Conservation (phyloP, 2,113 vertebrate genomes). For the Edolisoma coerulescens region DNA sequence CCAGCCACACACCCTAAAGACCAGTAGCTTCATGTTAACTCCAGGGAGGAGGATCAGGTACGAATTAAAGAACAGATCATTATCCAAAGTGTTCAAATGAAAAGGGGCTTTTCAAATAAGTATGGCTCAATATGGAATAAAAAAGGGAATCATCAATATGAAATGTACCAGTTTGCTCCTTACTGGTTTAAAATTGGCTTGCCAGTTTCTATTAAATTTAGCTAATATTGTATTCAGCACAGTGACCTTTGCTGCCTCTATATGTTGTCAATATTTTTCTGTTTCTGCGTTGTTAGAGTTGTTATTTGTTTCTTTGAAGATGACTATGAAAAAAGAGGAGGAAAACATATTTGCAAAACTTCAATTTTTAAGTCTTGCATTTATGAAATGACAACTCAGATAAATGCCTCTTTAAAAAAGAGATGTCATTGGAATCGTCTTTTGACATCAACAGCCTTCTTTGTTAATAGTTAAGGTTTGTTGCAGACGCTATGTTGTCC, state of each 20-base stretch:
- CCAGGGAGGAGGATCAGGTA: neutral
- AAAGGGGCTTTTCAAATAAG: neutral
- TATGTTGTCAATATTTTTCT: neutral
- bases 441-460: neutral
- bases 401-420: neutral
- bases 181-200: neutral
- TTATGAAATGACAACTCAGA: neutral
- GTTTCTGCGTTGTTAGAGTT: neutral
- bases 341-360: neutral
- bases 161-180: neutral
- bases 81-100: neutral
- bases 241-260: neutral
- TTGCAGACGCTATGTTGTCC: neutral
- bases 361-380: neutral
- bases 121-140: neutral
- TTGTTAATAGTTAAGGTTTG: neutral
- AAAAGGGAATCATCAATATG: neutral
- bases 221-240: neutral
- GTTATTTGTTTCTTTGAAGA: neutral
- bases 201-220: neutral
- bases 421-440: fast-evolving
- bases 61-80: neutral
- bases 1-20: neutral
- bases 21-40: neutral
- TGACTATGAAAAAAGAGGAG: neutral